Conservation (phyloP, 2,888 invertebrate species). For the Lasioglossum figueresi region DNA sequence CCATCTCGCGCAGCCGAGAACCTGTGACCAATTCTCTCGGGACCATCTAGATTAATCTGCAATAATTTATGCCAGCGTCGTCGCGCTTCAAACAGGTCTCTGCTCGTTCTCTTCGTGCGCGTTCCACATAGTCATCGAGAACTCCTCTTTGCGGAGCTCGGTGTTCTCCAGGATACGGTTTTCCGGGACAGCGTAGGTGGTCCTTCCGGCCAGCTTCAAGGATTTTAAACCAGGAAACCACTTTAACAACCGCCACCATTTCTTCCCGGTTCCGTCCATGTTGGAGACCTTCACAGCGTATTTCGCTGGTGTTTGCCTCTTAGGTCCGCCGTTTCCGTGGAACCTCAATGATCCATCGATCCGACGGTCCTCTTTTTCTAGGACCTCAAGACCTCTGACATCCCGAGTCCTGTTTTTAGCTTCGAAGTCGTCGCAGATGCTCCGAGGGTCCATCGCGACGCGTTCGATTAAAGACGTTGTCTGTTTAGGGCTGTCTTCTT, state of each 20-base stretch:
- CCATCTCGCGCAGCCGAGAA: neutral
- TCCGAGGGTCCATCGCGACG: neutral
- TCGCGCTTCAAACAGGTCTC: constrained; percentile 62
- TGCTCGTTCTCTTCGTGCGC: constrained; percentile 56
- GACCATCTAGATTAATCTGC: neutral
- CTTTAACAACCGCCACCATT: constrained; percentile 78
- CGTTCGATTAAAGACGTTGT: constrained; percentile 20
- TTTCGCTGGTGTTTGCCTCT: constrained; percentile 8
- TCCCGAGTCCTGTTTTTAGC: neutral
- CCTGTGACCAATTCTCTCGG: neutral
- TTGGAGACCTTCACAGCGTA: constrained; percentile 49
- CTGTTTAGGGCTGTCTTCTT: constrained; percentile 69
- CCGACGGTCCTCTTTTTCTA: neutral
- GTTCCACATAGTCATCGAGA: constrained; percentile 79
- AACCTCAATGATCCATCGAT: neutral
- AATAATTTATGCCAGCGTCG: neutral
- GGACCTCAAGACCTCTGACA: neutral
- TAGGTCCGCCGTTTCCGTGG: neutral
- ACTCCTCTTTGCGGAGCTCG: constrained; percentile 73
- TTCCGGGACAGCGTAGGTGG: constrained; percentile 56
- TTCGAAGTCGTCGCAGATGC: neutral
- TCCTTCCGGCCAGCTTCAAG: constrained; percentile 65
- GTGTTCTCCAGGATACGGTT: constrained; percentile 68
- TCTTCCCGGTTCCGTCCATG: constrained; percentile 59
- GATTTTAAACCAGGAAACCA: constrained; percentile 77